A percentile compares a stretch with the other conserved stretches of the same genome.
Evolutionary conservation across 2,113 vertebrate species (phyloP).

Genomic region (Barnardius zonarius): DNA sequence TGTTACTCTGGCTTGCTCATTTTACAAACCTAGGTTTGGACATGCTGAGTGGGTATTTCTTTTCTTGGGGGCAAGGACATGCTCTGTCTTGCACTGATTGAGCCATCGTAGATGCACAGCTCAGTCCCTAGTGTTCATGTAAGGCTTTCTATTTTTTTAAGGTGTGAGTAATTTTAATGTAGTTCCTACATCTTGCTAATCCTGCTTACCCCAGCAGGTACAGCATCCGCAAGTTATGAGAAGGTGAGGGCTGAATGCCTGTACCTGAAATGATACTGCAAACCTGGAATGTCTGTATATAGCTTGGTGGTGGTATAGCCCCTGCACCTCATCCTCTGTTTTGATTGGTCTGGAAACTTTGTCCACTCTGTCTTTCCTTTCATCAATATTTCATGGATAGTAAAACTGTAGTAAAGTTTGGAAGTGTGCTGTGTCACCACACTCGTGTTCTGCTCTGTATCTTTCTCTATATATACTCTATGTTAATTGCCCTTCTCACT

Average conservation of each 20-base stretch:
- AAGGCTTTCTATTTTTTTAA: neutral
- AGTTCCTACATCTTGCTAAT: neutral
- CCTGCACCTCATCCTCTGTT: neutral
- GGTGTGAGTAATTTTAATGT: neutral
- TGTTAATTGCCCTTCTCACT: neutral
- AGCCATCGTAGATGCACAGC: neutral
- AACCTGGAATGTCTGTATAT: neutral
- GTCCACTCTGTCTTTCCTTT: neutral
- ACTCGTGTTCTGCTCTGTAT: rapidly evolving
- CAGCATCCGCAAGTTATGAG: neutral
- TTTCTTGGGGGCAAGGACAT: neutral
- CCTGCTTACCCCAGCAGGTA: neutral
- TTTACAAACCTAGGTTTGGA: neutral
- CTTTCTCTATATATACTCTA: rapidly evolving
- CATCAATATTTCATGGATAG: neutral
- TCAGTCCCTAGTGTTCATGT: neutral
- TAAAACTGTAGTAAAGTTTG: neutral
- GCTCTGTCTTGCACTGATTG: neutral
- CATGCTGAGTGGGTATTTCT: neutral
- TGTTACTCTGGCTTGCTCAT: neutral
- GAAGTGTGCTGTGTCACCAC: neutral
- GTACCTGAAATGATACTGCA: neutral
- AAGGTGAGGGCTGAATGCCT: neutral
- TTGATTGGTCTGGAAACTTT: neutral
- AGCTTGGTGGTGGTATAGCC: neutral